These are phyloP conservation scores for Simalia tracyae DNA, from an alignment of 2,797 vertebrate species.

Conservation along the genomic window DNA sequence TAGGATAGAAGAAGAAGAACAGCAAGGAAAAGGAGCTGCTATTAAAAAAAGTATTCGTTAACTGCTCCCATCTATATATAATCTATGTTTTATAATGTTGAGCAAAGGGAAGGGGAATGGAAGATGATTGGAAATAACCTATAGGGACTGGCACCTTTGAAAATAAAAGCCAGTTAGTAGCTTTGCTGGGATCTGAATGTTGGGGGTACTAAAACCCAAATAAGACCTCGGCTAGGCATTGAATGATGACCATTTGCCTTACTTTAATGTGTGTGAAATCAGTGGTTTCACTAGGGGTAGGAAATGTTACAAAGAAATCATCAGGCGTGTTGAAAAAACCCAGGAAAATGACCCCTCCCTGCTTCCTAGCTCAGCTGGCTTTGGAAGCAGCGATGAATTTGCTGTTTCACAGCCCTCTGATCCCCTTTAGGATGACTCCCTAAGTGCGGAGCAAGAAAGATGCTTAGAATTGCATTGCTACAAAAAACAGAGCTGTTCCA, in stretches of 20 bases:
- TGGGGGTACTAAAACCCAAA: conserved; percentile 29
- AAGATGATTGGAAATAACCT: conserved; percentile 76
- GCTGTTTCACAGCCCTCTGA: neutral
- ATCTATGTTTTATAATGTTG: conserved; percentile 69
- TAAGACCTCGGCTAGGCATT: conserved; percentile 3
- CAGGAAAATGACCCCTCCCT: neutral
- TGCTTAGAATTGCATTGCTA: neutral
- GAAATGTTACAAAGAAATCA: neutral
- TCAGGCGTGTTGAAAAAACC: neutral
- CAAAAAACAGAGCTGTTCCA: neutral
- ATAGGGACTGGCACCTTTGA: conserved; percentile 68
- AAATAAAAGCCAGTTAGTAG: conserved; percentile 70
- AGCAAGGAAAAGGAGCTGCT: conserved; percentile 54
- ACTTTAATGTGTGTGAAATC: neutral
- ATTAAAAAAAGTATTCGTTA: conserved; percentile 60
- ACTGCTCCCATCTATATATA: conserved; percentile 59
- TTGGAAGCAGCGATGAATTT: neutral
- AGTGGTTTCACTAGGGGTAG: neutral
- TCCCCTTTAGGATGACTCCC: conserved; percentile 44
- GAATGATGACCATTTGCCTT: neutral
- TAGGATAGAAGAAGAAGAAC: conserved; percentile 44
- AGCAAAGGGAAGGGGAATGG: conserved; percentile 72
- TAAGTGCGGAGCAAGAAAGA: neutral
- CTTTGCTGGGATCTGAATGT: conserved; percentile 58
- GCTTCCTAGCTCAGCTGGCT: neutral